Percentiles rank a stretch among this genome's conserved stretches.
Conservation (phyloP, 1,140 invertebrate species). For the Aethina tumida region DNA sequence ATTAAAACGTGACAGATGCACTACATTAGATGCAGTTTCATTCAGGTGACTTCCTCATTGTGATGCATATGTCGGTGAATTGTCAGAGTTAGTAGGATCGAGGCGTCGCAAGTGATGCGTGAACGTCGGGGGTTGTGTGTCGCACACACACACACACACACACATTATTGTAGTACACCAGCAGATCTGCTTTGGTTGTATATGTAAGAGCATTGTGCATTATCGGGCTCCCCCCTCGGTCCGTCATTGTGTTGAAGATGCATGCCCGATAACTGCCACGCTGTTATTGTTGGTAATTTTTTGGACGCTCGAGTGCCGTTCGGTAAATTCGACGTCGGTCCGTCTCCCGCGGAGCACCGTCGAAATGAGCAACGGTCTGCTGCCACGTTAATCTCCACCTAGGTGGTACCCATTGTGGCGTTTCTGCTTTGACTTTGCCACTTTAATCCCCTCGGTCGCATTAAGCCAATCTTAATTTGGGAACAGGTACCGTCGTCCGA, state of each 20-base stretch:
- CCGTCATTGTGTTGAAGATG: slow-evolving; percentile 19
- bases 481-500: too few species aligned
- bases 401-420: slow-evolving; percentile 23
- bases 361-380: slow-evolving; percentile 21
- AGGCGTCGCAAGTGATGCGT: slow-evolving; percentile 27
- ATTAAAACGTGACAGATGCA: too few species aligned
- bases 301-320: slow-evolving; percentile 26
- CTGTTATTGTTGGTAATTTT: slow-evolving; percentile 31
- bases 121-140: slow-evolving; percentile 19
- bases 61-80: slow-evolving; percentile 24
- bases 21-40: too few species aligned
- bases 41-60: slow-evolving; percentile 25
- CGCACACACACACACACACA: slow-evolving; percentile 9
- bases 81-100: slow-evolving; percentile 27
- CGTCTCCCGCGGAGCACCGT: slow-evolving; percentile 18
- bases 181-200: slow-evolving; percentile 16
- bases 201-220: slow-evolving; percentile 18
- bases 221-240: slow-evolving; percentile 14
- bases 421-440: slow-evolving; percentile 20
- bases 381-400: slow-evolving; percentile 24
- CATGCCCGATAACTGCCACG: slow-evolving; percentile 23
- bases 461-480: too few species aligned
- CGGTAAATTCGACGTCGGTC: slow-evolving; percentile 21
- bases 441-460: slow-evolving; percentile 19
- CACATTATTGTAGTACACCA: slow-evolving; percentile 4